Evolutionary conservation across 1,140 invertebrate species (phyloP).

Genomic region (Trichogramma pretiosum): DNA sequence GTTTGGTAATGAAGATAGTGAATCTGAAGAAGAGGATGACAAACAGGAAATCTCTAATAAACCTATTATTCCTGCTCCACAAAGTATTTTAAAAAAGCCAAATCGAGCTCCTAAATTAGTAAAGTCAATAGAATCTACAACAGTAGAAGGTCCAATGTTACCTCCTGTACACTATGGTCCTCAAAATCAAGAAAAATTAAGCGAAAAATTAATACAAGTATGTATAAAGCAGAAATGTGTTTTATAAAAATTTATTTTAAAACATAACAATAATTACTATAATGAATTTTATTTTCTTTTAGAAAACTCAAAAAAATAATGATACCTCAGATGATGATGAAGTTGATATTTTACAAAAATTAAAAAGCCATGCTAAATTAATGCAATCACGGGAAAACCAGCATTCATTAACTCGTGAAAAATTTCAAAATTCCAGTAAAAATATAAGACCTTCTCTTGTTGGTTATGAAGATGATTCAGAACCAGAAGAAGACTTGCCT

Average conservation of each 20-base stretch:
- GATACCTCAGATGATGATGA: slow-evolving; percentile 28
- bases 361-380: slow-evolving; percentile 39
- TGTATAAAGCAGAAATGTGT: no score
- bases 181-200: slow-evolving; percentile 8
- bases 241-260: not conserved
- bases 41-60: slow-evolving; percentile 20
- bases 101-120: not conserved
- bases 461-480: slow-evolving; percentile 50
- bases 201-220: slow-evolving; percentile 6
- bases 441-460: slow-evolving; percentile 44
- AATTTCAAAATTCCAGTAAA: slow-evolving; percentile 4
- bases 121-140: slow-evolving; percentile 6
- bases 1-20: slow-evolving; percentile 44
- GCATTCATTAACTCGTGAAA: slow-evolving; percentile 2
- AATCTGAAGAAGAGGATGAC: slow-evolving; percentile 34
- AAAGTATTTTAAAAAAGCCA: not conserved
- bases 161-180: slow-evolving; percentile 11
- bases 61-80: not conserved
- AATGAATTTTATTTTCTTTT: not conserved
- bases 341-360: slow-evolving; percentile 32
- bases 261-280: not conserved
- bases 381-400: slow-evolving; percentile 21
- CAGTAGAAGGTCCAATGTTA: not conserved
- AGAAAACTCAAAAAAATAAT: not conserved
- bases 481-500: slow-evolving; percentile 41